A percentile compares a stretch with the other conserved stretches of the same genome.
Conservation (phyloP, 1,140 invertebrate species). For the Magallana ariakensis region DNA sequence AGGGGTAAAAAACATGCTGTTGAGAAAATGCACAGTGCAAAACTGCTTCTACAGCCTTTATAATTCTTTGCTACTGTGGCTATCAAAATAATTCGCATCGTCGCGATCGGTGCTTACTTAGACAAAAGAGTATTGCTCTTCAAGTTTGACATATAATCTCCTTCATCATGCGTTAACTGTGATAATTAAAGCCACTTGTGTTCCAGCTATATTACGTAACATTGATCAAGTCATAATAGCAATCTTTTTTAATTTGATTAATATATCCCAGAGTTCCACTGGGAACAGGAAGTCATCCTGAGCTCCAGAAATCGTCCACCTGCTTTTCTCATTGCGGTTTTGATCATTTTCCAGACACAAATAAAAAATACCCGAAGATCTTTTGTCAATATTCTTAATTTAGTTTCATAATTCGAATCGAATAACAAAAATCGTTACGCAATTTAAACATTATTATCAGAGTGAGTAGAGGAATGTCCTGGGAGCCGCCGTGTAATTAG, state of each 20-base stretch:
- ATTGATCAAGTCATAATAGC: neutral
- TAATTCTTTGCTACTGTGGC: neutral
- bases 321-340: neutral
- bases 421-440: constrained; percentile 14
- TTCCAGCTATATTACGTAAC: neutral
- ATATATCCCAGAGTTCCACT: neutral
- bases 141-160: neutral
- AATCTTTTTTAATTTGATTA: neutral
- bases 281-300: neutral
- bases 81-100: neutral
- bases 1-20: too few relatives aligned
- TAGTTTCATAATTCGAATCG: neutral
- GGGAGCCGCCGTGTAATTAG: neutral
- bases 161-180: neutral
- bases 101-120: neutral
- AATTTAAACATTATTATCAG: neutral
- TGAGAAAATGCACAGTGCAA: too few relatives aligned
- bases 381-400: neutral
- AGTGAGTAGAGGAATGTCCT: neutral
- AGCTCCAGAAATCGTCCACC: neutral
- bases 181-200: constrained; percentile 18
- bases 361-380: neutral
- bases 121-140: neutral
- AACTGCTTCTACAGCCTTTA: neutral
- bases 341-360: neutral